Conservation (phyloP, 1,140 invertebrate genomes). For the Elymnias hypermnestra region DNA sequence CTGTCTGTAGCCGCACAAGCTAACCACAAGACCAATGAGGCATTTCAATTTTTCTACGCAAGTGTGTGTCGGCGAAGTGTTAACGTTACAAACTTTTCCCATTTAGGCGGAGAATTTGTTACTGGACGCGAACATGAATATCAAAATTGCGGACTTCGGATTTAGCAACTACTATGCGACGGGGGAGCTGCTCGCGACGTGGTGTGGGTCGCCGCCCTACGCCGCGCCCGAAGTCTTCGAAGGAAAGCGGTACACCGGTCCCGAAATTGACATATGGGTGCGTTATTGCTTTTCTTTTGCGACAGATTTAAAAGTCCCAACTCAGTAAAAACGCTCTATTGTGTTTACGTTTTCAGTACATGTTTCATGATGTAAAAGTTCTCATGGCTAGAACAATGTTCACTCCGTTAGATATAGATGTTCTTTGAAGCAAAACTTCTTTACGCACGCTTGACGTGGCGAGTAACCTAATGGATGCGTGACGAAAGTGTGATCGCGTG, state of each 20-base stretch:
- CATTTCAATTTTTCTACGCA: no score
- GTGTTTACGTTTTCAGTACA: background rate
- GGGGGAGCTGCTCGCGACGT: slow-evolving; percentile 91
- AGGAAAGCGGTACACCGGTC: slow-evolving; percentile 96
- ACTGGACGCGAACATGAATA: slow-evolving; percentile 94
- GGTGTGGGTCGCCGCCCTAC: slow-evolving; percentile 98
- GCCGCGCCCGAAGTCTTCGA: slow-evolving; percentile 98
- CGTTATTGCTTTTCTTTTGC: slow-evolving; percentile 18
- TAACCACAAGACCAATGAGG: no score
- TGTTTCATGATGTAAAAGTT: background rate
- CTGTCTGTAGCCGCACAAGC: no score
- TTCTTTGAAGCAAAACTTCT: no score
- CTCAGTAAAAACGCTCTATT: background rate
- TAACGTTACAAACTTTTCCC: slow-evolving; percentile 29
- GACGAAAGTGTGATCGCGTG: no score
- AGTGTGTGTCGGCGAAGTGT: slow-evolving; percentile 8
- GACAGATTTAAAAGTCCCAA: background rate
- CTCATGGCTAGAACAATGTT: background rate
- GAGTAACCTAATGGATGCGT: no score
- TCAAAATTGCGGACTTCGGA: slow-evolving; percentile 98
- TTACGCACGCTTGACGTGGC: no score
- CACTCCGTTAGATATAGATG: no score
- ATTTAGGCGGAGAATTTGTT: slow-evolving; percentile 94
- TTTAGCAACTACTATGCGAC: slow-evolving; percentile 95
- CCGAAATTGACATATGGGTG: slow-evolving; percentile 98